A percentile compares a stretch with the other conserved stretches of the same genome.
phyloP scores from a whole-genome alignment of 2,797 vertebrate species.

The Trichosurus vulpecula region DNA sequence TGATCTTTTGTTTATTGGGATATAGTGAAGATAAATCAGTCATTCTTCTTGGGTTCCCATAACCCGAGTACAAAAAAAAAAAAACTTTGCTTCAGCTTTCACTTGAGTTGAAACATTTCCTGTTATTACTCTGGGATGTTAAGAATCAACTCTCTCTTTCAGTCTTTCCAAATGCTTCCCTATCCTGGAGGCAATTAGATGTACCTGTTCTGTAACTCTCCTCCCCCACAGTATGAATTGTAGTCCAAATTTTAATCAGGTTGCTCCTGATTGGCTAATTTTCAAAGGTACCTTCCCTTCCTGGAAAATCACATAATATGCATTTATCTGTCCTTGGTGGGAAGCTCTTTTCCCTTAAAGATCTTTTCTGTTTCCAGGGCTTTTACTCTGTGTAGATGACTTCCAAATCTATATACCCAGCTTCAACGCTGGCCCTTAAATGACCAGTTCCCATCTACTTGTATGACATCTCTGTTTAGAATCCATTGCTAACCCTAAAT shows the following conservation, averaged over 20 bases:
- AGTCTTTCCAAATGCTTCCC: not conserved
- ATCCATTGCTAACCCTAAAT: not conserved
- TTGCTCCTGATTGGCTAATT: conserved; percentile 23
- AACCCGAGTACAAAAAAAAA: not conserved
- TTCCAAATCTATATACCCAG: not conserved
- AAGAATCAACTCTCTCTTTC: not conserved
- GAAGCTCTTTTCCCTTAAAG: not conserved
- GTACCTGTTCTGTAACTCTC: not conserved
- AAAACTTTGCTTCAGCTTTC: conserved; percentile 10
- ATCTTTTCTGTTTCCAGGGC: not conserved
- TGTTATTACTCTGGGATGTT: not conserved
- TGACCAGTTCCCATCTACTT: not conserved
- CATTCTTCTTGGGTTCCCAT: not conserved
- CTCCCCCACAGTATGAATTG: not conserved
- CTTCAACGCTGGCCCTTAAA: not conserved
- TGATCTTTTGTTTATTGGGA: conserved; percentile 17
- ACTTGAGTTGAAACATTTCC: conserved; percentile 6
- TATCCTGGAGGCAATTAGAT: not conserved
- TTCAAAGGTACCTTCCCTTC: not conserved
- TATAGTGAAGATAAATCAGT: not conserved
- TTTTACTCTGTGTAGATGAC: not conserved
- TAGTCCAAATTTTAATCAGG: not conserved
- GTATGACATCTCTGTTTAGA: conserved; percentile 2
- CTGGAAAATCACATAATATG: not conserved
- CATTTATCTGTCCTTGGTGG: rapidly evolving